These are phyloP conservation scores for Vimba vimba DNA, from an alignment of 2,113 vertebrate species.

Conservation along the genomic window DNA sequence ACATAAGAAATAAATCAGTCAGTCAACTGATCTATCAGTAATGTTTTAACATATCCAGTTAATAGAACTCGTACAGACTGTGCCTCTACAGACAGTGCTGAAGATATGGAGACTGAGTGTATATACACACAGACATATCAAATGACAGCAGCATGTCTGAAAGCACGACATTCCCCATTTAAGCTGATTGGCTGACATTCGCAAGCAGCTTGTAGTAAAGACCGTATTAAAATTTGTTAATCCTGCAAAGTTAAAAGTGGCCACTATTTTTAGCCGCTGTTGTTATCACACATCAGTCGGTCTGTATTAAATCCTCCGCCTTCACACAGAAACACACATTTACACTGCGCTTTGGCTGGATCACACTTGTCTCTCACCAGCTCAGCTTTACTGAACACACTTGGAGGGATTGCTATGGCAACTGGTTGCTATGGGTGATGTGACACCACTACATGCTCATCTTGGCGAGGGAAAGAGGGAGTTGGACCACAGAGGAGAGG, in stretches of 20 bases:
- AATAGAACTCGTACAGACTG: not conserved
- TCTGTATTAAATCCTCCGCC: constrained; percentile 57
- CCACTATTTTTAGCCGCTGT: constrained; percentile 49
- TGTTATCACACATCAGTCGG: constrained; percentile 53
- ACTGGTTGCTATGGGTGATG: constrained; percentile 82
- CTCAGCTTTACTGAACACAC: constrained; percentile 61
- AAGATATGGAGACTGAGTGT: not conserved
- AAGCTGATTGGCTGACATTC: constrained; percentile 26
- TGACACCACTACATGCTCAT: constrained; percentile 71
- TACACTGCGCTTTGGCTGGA: constrained; percentile 53
- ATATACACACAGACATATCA: not conserved
- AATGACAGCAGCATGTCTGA: constrained; percentile 11
- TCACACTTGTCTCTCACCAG: constrained; percentile 56
- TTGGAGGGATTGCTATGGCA: constrained; percentile 81
- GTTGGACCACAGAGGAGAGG: constrained; percentile 58
- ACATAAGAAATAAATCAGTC: not conserved
- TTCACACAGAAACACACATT: constrained; percentile 53
- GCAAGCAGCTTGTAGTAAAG: constrained; percentile 20
- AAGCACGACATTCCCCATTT: constrained; percentile 3
- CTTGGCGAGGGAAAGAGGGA: constrained; percentile 65
- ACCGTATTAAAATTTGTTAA: constrained; percentile 34
- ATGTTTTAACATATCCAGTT: not conserved
- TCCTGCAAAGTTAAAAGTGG: constrained; percentile 39
- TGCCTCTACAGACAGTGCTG: not conserved
- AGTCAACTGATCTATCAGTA: not conserved